Evolutionary conservation across 2,113 vertebrate genomes (phyloP).

Genomic region (Shinisaurus crocodilurus): DNA sequence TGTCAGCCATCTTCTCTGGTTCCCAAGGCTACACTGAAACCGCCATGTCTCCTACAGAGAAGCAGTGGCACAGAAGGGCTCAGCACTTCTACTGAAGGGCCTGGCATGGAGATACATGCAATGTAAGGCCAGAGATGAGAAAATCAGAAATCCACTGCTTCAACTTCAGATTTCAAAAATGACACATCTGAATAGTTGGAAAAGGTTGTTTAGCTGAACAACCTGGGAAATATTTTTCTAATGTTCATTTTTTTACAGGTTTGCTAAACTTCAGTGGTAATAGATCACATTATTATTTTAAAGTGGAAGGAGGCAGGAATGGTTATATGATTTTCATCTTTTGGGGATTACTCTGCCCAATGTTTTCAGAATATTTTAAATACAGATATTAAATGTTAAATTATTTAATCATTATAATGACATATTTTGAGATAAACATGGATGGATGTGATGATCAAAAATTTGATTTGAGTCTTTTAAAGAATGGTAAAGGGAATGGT

Average conservation of each 20-base stretch:
- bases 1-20: neutral
- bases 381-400: neutral
- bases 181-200: neutral
- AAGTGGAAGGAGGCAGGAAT: neutral
- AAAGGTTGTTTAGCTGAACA: neutral
- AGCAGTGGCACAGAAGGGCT: neutral
- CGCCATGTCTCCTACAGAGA: neutral
- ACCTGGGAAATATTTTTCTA: neutral
- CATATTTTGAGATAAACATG: neutral
- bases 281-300: neutral
- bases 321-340: neutral
- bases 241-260: neutral
- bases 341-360: neutral
- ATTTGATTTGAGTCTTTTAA: neutral
- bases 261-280: neutral
- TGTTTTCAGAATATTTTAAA: conserved; percentile 3
- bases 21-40: neutral
- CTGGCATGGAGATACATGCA: neutral
- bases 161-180: neutral
- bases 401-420: neutral
- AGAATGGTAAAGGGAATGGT: neutral
- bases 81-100: neutral
- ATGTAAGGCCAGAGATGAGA: neutral
- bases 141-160: neutral
- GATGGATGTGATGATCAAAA: neutral